phyloP scores from a whole-genome alignment of 64 coral and sea anemone species.

The Astreopora myriophthalma region DNA sequence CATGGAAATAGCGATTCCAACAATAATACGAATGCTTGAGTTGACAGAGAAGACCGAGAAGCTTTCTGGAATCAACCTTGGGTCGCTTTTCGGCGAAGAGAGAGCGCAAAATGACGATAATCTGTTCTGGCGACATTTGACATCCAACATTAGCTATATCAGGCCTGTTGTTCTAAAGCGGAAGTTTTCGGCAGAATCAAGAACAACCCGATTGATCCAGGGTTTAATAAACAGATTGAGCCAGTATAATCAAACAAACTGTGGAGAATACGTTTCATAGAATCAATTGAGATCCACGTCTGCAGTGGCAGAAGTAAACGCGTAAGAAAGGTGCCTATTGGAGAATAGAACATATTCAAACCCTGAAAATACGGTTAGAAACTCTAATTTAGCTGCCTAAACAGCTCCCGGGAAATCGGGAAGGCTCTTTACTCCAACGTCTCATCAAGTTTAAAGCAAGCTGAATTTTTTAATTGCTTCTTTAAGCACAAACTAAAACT shows the following conservation, averaged over 20 bases:
- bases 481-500: no score
- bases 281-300: no score
- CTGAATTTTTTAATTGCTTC: no score
- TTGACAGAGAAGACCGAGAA: slow-evolving; percentile 43
- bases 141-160: slow-evolving; percentile 48
- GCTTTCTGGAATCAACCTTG: slow-evolving; percentile 63
- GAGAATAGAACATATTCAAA: no score
- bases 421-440: no score
- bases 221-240: not conserved
- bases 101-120: slow-evolving; percentile 42
- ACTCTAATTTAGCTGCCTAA: no score
- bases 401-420: no score
- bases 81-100: slow-evolving; percentile 74
- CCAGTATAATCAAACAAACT: not conserved
- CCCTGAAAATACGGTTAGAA: no score
- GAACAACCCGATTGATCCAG: not conserved
- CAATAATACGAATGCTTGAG: slow-evolving; percentile 63
- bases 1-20: slow-evolving; percentile 81
- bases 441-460: no score
- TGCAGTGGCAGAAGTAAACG: no score
- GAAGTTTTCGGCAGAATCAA: not conserved
- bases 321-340: no score
- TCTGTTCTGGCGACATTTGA: slow-evolving; percentile 70
- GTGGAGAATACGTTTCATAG: not conserved
- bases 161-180: slow-evolving; percentile 50